A percentile compares a stretch with the other conserved stretches of the same genome.
Evolutionary conservation across 2,113 vertebrate species (phyloP).

Genomic region (Scortum barcoo): DNA sequence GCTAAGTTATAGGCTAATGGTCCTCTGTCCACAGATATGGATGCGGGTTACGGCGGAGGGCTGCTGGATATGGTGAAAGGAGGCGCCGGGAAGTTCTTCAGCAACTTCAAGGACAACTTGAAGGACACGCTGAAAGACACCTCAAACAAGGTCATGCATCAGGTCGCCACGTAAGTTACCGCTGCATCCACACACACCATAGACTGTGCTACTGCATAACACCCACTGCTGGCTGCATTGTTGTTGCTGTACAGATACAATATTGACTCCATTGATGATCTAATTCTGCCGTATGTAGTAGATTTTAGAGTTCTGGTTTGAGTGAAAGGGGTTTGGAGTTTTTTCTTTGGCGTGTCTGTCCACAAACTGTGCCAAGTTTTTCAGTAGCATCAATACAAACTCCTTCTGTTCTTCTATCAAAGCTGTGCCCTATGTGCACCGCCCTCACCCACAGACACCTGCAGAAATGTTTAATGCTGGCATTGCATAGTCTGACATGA

Average conservation of each 20-base stretch:
- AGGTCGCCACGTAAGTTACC: conserved; percentile 93
- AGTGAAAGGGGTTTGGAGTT: background rate
- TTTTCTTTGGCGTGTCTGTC: background rate
- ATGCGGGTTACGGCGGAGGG: conserved; percentile 93
- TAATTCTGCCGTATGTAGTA: background rate
- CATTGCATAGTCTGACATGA: background rate
- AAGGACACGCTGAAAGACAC: conserved; percentile 99
- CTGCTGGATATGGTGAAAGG: conserved; percentile 98
- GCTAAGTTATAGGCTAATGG: conserved; percentile 55
- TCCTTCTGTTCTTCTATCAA: background rate
- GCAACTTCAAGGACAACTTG: conserved; percentile 98
- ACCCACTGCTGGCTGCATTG: background rate
- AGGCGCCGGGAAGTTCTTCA: conserved; percentile 97
- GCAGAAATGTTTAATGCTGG: background rate
- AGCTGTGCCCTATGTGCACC: background rate
- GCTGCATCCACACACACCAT: background rate
- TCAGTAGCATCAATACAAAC: background rate
- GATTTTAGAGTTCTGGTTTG: background rate
- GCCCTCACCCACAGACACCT: background rate
- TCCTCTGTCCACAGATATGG: conserved; percentile 92
- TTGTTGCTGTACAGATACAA: background rate
- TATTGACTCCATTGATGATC: background rate
- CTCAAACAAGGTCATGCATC: conserved; percentile 98
- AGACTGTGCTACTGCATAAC: background rate
- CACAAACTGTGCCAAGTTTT: background rate